Conservation (phyloP, 2,113 vertebrate genomes). For the Chionis minor region DNA sequence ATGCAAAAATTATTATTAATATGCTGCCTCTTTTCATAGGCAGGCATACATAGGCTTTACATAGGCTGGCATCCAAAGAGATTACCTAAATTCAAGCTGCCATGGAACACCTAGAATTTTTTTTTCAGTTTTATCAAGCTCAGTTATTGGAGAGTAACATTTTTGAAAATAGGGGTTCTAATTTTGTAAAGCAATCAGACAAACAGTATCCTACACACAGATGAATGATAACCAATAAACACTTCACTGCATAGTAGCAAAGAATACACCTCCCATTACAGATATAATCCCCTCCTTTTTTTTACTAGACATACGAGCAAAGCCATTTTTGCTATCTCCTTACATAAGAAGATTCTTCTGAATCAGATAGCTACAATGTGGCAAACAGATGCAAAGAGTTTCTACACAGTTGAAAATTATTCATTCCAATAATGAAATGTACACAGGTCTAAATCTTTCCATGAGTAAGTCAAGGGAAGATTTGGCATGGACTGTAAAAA, state of each 20-base stretch:
- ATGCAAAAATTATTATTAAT: neutral
- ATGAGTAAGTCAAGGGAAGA: neutral
- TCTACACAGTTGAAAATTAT: neutral
- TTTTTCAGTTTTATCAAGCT: neutral
- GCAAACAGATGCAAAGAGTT: neutral
- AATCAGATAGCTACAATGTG: neutral
- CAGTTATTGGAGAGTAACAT: conserved; percentile 12
- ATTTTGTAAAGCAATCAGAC: neutral
- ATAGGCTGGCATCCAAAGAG: neutral
- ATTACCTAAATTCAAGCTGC: neutral
- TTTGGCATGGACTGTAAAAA: neutral
- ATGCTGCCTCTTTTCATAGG: neutral
- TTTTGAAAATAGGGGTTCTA: neutral
- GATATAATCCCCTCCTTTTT: neutral
- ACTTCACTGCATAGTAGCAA: neutral
- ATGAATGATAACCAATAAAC: neutral
- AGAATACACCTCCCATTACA: neutral
- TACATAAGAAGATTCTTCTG: neutral
- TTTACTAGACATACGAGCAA: neutral
- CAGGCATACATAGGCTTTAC: neutral
- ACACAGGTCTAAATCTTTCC: neutral
- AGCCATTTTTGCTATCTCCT: neutral
- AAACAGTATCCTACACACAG: neutral
- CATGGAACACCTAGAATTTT: neutral
- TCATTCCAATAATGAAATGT: neutral